Percentiles rank a stretch among this genome's conserved stretches.
Evolutionary conservation across 2,113 vertebrate species (phyloP).

Genomic region (Phalacrocorax carbo): DNA sequence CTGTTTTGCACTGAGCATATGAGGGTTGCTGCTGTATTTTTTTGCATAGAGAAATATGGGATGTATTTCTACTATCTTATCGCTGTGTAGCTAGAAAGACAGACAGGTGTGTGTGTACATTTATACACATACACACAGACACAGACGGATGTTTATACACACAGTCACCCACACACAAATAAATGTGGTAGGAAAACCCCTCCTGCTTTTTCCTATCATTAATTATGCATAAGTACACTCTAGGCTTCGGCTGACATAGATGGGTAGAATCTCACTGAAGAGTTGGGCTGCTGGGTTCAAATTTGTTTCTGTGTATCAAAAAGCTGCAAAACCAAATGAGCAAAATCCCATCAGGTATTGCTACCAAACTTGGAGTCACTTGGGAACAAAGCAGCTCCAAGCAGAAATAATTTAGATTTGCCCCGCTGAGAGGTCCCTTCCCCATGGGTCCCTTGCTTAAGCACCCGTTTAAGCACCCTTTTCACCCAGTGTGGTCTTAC

Average conservation of each 20-base stretch:
- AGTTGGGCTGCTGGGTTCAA: background rate
- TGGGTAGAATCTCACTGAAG: background rate
- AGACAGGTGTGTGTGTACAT: background rate
- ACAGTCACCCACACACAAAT: background rate
- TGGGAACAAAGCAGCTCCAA: background rate
- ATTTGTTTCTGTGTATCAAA: background rate
- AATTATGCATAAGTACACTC: background rate
- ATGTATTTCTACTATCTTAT: background rate
- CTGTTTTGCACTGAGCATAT: background rate
- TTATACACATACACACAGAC: background rate
- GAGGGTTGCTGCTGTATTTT: background rate
- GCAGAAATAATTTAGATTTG: background rate
- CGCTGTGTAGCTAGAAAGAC: background rate
- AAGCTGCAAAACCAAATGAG: background rate
- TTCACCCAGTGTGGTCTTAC: background rate
- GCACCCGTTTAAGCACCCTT: background rate
- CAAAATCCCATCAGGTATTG: fast-evolving
- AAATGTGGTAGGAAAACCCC: background rate
- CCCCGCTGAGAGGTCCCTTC: background rate
- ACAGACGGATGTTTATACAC: background rate
- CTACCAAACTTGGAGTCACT: background rate
- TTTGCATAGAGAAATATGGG: background rate
- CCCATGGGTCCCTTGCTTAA: background rate
- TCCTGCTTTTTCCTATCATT: background rate
- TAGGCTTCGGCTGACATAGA: background rate